Evolutionary conservation across 2,888 invertebrate genomes (phyloP), one percentile per base, ranked within the genome.

Genomic region (Heliconius charithonia): DNA sequence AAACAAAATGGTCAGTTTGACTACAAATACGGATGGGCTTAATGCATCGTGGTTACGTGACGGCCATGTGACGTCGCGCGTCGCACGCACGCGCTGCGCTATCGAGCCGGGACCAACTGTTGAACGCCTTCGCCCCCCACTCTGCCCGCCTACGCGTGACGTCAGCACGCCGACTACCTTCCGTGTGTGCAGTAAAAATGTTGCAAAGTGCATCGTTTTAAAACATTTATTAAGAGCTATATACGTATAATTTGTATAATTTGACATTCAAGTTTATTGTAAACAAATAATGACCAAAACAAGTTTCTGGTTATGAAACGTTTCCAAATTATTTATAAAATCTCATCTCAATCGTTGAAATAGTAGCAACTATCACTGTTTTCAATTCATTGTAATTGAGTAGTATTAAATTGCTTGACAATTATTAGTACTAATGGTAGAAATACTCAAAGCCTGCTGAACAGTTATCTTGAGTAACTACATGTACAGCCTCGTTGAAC

Each of bases 91-190:
- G 92, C 92, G 92, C 92, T 88, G 85, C 87, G 84, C 88, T 92
- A 92, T 93, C 89, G 92, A 92, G 90, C 91, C 78, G 87, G 82
- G 90, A 91, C 93, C 93, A 94, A 93, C 94, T 93, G 94, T 94
- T 94, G 93, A 93, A 90, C 91, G 88, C 88, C 81, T 37, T 74
- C 81, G 62, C 82, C 80, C 78, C 83, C 79, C 82, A 81, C 83
- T 81, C 77, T 79, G 76, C 71, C 72, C 75, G 63, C 67, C 79
- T 69, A 74, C 84, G 84, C 84, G 86, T 93, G 92, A 93, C 93
- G 93, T 93, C 81, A 81, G 72, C 70, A 32, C 70, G n/a, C 22
- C 37, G 81, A 85, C 85, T 86, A 66, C 80, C 76, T 76, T 81
- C 79, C 69, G 75, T 79, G 82, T 82, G 82, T 83, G 81, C 81